Conservation (phyloP, 2,797 vertebrate genomes). For the Siniperca scherzeri region DNA sequence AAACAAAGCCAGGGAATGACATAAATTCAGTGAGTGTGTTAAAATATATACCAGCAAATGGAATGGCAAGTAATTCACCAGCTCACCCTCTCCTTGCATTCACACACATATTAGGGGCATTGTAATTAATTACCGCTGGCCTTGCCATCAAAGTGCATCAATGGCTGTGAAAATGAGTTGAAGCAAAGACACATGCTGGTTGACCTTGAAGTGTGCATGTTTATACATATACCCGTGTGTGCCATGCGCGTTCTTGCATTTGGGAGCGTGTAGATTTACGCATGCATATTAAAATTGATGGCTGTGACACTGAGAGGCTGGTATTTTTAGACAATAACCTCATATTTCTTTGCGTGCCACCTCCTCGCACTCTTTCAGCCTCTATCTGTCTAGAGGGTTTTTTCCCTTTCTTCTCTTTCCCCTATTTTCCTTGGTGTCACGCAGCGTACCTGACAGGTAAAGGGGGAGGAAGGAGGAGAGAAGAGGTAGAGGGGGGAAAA, state of each 20-base stretch:
- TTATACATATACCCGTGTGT: constrained; percentile 18
- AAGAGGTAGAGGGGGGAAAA: not conserved
- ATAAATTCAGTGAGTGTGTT: constrained; percentile 45
- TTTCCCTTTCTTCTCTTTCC: constrained; percentile 14
- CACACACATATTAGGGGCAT: constrained; percentile 57
- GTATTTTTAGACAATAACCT: constrained; percentile 76
- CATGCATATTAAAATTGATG: constrained; percentile 66
- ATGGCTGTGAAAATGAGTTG: constrained; percentile 71
- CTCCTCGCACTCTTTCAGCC: constrained; percentile 47
- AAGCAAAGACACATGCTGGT: constrained; percentile 59
- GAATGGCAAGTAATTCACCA: constrained; percentile 48
- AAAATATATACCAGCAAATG: constrained; percentile 62
- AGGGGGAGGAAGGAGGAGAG: constrained; percentile 26
- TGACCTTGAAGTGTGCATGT: constrained; percentile 71
- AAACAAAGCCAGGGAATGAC: constrained; percentile 66
- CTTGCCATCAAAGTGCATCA: constrained; percentile 63
- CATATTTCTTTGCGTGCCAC: constrained; percentile 55
- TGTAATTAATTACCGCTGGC: constrained; percentile 76
- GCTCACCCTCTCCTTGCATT: constrained; percentile 38
- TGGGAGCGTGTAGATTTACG: constrained; percentile 40
- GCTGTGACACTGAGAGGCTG: constrained; percentile 56
- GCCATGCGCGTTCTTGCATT: constrained; percentile 27
- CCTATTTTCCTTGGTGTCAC: constrained; percentile 48
- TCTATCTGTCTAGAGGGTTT: constrained; percentile 39
- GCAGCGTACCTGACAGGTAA: constrained; percentile 65